These are phyloP conservation scores for Nebria salina DNA, from an alignment of 2,888 invertebrate genomes.

Conservation along the genomic window DNA sequence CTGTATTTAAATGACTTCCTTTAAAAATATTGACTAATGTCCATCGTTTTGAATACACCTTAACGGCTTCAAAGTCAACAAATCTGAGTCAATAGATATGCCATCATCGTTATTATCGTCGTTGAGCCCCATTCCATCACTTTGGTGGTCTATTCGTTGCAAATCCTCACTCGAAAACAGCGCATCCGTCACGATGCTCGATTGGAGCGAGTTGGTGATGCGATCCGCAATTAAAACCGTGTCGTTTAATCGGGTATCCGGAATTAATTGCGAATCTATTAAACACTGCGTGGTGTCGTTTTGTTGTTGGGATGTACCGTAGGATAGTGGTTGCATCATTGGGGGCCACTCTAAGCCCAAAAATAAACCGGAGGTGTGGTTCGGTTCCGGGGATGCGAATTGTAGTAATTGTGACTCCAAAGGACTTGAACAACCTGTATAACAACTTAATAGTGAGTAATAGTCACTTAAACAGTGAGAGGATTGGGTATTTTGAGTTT, in stretches of 20 bases:
- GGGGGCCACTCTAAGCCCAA: slow-evolving; percentile 60
- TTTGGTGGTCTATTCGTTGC: slow-evolving; percentile 54
- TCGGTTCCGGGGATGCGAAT: slow-evolving; percentile 51
- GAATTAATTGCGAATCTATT: slow-evolving; percentile 27
- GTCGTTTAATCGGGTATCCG: slow-evolving; percentile 53
- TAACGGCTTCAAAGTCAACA: slow-evolving; percentile 60
- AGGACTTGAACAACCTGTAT: slow-evolving; percentile 55
- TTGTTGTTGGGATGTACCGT: slow-evolving; percentile 2
- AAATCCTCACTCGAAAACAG: slow-evolving; percentile 54
- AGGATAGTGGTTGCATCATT: slow-evolving; percentile 53
- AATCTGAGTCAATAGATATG: slow-evolving; percentile 61
- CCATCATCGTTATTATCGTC: slow-evolving; percentile 51
- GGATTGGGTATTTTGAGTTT: no score
- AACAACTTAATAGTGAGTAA: not conserved
- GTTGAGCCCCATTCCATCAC: slow-evolving; percentile 52
- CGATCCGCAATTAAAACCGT: slow-evolving; percentile 59
- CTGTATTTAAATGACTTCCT: no score
- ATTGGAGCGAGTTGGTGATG: slow-evolving; percentile 56
- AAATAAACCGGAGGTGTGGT: slow-evolving; percentile 56
- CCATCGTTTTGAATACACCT: slow-evolving; percentile 26
- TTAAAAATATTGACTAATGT: not conserved
- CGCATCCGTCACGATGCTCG: slow-evolving; percentile 51
- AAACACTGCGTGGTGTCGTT: slow-evolving; percentile 24
- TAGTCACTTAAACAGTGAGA: no score
- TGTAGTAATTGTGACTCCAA: slow-evolving; percentile 57